Base-by-base conservation (phyloP, 2,113 vertebrate genomes). In the Datnioides undecimradiatus region DNA sequence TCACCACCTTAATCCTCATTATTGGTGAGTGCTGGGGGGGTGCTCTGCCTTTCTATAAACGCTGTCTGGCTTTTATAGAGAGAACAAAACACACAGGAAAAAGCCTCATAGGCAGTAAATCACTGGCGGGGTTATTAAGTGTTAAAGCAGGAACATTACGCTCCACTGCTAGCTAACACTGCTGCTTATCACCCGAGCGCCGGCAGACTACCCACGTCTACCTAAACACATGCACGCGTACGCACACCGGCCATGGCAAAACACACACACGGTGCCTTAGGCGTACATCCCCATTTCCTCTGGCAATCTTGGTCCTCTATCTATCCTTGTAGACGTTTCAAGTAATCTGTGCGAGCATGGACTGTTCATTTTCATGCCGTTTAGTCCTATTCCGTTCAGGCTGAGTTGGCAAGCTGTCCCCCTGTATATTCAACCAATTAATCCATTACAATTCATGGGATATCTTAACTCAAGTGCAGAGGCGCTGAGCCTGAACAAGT, bases 1-100 rank as follows among this genome's bases (percentile, higher is more conserved):
- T 84, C 83, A 83, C 85, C 60, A 84, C 59, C 72, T 87, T 90
- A 92, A 92, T 92, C 93, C 89, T 86, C 88, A 90, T 91, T 90
- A 92, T 78, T 84, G 87, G 81, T 52, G 70, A 88, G 83, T 80
- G 74, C 83, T 71, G 76, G n/a, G 59, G 36, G 66, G 43, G 64
- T 23, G 60, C 48, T 73, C 27, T 80, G 63, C 51, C 60, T 88
- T 89, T 88, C 69, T 72, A 77, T 83, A 87, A 94, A 91, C 64
- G 40, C 80, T 43, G 60, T 71, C 82, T 84, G 77, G 84, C 87
- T 91, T 92, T 91, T 87, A 89, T 73, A 76, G 75, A 85, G 79
- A 84, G 77, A 89, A 90, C 75, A 90, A 87, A 92, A 91, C 73
- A 76, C 69, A 78, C 65, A 76, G 74, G 78, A 87, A 83, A 89